A percentile compares a stretch with the other conserved stretches of the same genome.
phyloP scores from a whole-genome alignment of 2,113 vertebrate genomes.

The Atrichornis clamosus region DNA sequence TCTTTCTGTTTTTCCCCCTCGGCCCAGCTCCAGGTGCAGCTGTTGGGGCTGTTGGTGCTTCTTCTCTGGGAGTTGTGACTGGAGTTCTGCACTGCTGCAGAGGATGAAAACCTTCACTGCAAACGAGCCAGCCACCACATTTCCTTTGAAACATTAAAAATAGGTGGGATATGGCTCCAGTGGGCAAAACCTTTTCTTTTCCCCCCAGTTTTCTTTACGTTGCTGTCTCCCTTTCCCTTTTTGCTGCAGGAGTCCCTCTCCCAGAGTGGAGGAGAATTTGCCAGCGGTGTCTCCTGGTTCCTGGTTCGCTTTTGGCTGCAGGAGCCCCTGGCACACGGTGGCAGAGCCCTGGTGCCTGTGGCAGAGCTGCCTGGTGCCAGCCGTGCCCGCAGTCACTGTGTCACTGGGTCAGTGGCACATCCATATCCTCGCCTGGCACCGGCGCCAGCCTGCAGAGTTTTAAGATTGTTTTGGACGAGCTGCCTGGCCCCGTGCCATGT shows the following conservation, averaged over 20 bases:
- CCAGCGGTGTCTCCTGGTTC: rapidly evolving
- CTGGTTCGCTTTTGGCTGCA: rapidly evolving
- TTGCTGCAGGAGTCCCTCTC: neutral
- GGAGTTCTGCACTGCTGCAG: neutral
- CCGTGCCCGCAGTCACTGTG: neutral
- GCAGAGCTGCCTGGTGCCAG: neutral
- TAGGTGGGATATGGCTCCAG: neutral
- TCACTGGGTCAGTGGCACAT: constrained; percentile 8
- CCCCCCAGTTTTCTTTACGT: rapidly evolving
- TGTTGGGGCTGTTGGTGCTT: neutral
- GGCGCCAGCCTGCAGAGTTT: neutral
- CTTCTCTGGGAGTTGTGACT: neutral
- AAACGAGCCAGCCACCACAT: neutral
- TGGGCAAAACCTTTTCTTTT: neutral
- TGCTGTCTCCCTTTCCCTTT: neutral
- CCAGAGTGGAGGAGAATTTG: neutral
- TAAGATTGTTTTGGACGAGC: neutral
- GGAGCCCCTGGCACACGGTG: rapidly evolving
- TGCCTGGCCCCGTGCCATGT: neutral
- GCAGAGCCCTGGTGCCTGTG: neutral
- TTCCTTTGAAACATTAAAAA: neutral
- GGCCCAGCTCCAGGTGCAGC: neutral
- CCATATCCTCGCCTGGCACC: neutral
- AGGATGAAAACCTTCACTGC: neutral
- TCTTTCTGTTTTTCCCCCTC: neutral